These are phyloP conservation scores for Pangasius macronema DNA, from an alignment of 2,797 vertebrate genomes.

Conservation along the genomic window DNA sequence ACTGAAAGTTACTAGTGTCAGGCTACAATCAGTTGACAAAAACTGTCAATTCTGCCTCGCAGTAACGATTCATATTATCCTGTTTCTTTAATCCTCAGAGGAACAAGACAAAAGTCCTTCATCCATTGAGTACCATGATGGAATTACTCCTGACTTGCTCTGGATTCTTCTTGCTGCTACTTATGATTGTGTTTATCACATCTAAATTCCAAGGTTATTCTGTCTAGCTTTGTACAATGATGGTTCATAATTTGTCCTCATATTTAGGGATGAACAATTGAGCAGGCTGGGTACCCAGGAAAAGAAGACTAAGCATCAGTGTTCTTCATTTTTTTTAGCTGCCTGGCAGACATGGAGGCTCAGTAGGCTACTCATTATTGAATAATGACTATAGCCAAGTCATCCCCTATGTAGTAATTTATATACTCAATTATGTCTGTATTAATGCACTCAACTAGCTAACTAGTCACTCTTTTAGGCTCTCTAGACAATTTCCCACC, in stretches of 20 bases:
- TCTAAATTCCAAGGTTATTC: too few relatives aligned
- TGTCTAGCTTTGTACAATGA: background rate
- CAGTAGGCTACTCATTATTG: background rate
- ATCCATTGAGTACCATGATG: background rate
- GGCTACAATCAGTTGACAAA: background rate
- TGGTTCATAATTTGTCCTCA: background rate
- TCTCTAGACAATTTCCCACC: background rate
- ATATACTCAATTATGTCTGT: background rate
- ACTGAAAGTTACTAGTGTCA: background rate
- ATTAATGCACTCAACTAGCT: too few relatives aligned
- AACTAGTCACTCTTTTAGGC: background rate
- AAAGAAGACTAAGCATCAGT: background rate
- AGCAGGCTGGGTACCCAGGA: background rate
- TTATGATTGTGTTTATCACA: background rate
- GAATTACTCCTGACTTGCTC: background rate
- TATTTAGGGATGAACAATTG: background rate
- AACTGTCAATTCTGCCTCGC: background rate
- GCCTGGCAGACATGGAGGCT: background rate
- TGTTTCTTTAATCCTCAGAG: background rate
- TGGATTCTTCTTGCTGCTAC: background rate
- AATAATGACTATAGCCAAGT: background rate
- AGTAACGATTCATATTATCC: background rate
- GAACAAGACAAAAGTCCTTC: background rate
- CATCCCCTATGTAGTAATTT: background rate
- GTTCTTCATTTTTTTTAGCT: background rate